Base-by-base conservation (phyloP, 2,888 invertebrate genomes). In the Kuschelorhynchus macadamiae region DNA sequence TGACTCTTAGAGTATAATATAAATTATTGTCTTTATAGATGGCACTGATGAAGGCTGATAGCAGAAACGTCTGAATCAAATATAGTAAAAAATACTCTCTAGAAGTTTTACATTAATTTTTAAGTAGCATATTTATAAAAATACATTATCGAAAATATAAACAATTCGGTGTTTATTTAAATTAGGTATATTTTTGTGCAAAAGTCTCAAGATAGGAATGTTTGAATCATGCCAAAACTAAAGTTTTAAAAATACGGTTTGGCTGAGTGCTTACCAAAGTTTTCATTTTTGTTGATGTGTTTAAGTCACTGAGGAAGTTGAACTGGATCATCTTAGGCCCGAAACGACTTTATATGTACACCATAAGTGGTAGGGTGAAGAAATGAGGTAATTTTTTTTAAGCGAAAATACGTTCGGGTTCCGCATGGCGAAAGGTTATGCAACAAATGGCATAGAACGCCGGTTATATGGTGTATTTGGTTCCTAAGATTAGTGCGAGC, bases 291-390 rank as follows among this genome's bases (percentile, higher is more conserved):
- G 44, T 5, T 61, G 30, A 41, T 42, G 8, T n/a, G 42, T 12
- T 52, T 33, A 36, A 33, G 32, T 33, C 52, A 33, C 52, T 52
- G 33, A 9, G 25, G 3, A 17, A 41, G 41, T 12, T 57, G 49
- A 47, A 61, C 50, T 52, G 14, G 50, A 60, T 61, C 64, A 62
- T 59, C 59, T 32, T 44, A 65, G 59, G 36, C 47, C 46, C 63
- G 49, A 55, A 60, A 55, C 64, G 41, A 56, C 65, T 72, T 70
- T 75, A 72, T 73, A 73, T 70, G 14, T 42, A 21, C 25, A 69
- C 39, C 50, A 41, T 67, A 59, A 46, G 73, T 74, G 74, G 77
- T 72, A 77, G 75, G 76, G 75, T 74, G 69, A 71, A 67, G 67
- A 61, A 52, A 32, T 61, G 25, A 25, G 18, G 42, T 32, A 32